Base-by-base conservation (phyloP, 2,113 vertebrate genomes). In the Heterochromis multidens region DNA sequence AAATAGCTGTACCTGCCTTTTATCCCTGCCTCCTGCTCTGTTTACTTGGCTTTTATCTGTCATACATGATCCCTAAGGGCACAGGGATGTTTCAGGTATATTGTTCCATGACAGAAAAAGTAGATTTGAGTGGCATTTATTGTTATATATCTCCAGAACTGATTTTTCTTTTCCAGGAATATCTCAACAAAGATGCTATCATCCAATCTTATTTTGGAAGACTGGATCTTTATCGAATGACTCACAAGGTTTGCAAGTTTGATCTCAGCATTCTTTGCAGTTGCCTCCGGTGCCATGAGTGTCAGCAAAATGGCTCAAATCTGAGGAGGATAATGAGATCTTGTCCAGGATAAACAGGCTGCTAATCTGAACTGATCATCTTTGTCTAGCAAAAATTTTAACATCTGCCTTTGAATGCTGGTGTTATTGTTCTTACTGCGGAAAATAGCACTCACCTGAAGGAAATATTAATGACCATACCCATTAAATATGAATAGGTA, bases 1-100 rank as follows among this genome's bases (percentile, higher is more conserved):
- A 88, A 88, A 88, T 80, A 78, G 49, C 77, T 70, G 31, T 13
- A 67, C 70, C 85, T 86, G 54, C 78, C 27, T 72, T 21, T 49
- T 23, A 65, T 60, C 43, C 0, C 77, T 3, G 21, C 14, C 35
- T 59, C 17, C 7, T 17, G 54, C 77, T 77, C 72, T 78, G 70
- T 80, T 89, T 83, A 23, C 60, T 17, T 37, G 8, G 2, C 76
- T 74, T 67, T 77, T 52, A 79, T 81, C 92, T 81, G 72, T 85
- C 88, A 79, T 1, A 37, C 2, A 1, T 60, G 62, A 72, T 83
- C 62, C 82, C 58, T 54, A 1, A 10, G 10, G 40, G 70, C 76
- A 9, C 43, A 4, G 1, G 23, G 72, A 84, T 23, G 57, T 27
- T 37, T 80, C 67, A 67, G 61, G 23, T 60, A 35, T 59, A 23